These are phyloP conservation scores for Nomia melanderi DNA, from an alignment of 1,140 invertebrate species.

Conservation along the genomic window DNA sequence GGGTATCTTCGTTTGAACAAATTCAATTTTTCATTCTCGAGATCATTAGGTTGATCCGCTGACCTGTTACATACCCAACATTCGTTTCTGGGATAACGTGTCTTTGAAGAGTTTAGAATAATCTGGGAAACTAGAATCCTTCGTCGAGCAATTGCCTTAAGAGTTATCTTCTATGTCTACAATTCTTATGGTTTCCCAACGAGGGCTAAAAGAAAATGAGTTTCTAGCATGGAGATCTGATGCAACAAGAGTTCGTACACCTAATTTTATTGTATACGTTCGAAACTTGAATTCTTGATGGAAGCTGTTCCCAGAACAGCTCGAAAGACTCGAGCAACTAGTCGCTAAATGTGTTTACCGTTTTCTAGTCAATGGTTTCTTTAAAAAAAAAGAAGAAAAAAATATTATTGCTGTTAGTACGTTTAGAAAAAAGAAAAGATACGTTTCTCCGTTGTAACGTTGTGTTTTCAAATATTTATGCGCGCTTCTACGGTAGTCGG, in stretches of 20 bases:
- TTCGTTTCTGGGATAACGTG: too few species aligned
- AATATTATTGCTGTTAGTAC: constrained; percentile 34
- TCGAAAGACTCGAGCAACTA: not conserved
- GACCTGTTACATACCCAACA: too few species aligned
- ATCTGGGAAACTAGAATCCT: not conserved
- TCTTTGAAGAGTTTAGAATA: not conserved
- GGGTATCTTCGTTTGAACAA: not conserved
- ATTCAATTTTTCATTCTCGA: not conserved
- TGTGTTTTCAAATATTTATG: constrained; percentile 47
- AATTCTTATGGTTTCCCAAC: not conserved
- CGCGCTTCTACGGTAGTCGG: constrained; percentile 30
- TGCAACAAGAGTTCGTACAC: not conserved
- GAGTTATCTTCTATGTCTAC: not conserved
- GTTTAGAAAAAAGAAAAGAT: not conserved
- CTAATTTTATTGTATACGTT: too few species aligned
- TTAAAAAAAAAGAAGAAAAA: not conserved
- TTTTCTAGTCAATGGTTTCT: constrained; percentile 28
- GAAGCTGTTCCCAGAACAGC: not conserved
- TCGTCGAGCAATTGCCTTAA: not conserved
- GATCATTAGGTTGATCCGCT: not conserved
- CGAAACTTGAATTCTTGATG: too few species aligned
- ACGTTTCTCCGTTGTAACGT: constrained; percentile 20
- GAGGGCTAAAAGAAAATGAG: not conserved
- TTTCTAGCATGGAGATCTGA: not conserved
- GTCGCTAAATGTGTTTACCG: constrained; percentile 13